These are phyloP conservation scores for Sula dactylatra DNA, from an alignment of 2,113 vertebrate species.

Conservation along the genomic window DNA sequence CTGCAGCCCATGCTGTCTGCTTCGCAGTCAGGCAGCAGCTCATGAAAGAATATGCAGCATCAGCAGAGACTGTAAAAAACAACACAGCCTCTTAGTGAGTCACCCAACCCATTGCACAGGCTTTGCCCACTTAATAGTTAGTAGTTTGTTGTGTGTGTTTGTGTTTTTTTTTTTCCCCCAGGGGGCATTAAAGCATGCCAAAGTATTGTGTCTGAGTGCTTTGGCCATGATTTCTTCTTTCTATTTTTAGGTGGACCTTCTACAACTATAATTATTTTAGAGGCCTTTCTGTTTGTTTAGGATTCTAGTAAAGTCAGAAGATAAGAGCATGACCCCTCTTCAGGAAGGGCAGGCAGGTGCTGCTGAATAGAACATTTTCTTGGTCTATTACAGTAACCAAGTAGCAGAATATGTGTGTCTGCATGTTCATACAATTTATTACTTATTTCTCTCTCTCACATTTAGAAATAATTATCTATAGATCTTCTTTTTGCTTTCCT, in stretches of 20 bases:
- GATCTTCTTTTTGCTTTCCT: neutral
- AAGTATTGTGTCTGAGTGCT: neutral
- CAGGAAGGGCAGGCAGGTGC: neutral
- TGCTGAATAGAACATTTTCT: neutral
- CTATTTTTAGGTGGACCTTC: neutral
- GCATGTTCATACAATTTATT: neutral
- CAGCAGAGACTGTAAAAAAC: neutral
- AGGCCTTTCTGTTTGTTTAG: neutral
- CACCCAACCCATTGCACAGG: neutral
- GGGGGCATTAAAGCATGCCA: neutral
- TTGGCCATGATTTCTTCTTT: neutral
- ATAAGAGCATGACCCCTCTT: neutral
- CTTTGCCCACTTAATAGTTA: neutral
- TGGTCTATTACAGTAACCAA: neutral
- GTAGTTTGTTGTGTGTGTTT: neutral
- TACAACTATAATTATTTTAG: neutral
- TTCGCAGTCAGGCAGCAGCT: neutral
- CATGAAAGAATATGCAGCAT: neutral
- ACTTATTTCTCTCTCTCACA: neutral
- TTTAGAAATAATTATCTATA: neutral
- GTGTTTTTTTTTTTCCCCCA: too few species aligned
- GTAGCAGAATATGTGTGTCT: neutral
- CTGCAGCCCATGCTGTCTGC: neutral
- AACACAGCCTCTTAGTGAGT: neutral
- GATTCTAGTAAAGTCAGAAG: neutral